phyloP scores from a whole-genome alignment of 2,797 vertebrate species.

The Staurois parvus region DNA sequence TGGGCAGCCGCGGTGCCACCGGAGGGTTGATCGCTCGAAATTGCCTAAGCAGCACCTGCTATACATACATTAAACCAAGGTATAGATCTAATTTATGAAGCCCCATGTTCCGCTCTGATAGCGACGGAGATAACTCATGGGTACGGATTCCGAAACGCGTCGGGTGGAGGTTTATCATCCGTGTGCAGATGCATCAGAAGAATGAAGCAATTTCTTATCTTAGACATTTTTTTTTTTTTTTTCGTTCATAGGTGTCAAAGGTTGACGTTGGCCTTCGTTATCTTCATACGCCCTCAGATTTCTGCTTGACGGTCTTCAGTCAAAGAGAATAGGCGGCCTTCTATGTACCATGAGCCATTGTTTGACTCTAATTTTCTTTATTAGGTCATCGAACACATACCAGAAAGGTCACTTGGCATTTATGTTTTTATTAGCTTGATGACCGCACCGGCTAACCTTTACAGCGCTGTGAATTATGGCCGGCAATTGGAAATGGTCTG shows the following conservation, averaged over 20 bases:
- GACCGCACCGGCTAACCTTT: constrained; percentile 67
- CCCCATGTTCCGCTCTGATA: constrained; percentile 78
- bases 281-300: constrained; percentile 69
- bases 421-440: constrained; percentile 85
- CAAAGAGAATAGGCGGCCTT: constrained; percentile 69
- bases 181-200: constrained; percentile 76
- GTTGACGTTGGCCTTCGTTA: constrained; percentile 60
- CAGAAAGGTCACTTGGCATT: constrained; percentile 84
- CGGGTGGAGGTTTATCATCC: constrained; percentile 84
- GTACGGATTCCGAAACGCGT: constrained; percentile 78
- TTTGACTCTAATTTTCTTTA: constrained; percentile 73
- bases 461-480: not conserved
- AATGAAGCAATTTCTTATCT: constrained; percentile 80
- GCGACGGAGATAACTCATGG: constrained; percentile 75
- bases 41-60: constrained; percentile 65
- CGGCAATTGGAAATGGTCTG: not conserved
- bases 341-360: constrained; percentile 77
- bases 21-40: constrained; percentile 48
- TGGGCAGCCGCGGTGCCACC: not conserved
- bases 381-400: constrained; percentile 78
- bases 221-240: constrained; percentile 75
- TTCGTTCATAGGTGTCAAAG: constrained; percentile 70
- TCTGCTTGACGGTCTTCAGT: constrained; percentile 72
- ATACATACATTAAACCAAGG: constrained; percentile 75
- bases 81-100: constrained; percentile 63